Base-by-base conservation (phyloP, 2,797 vertebrate species). In the Heterohyrax brucei region DNA sequence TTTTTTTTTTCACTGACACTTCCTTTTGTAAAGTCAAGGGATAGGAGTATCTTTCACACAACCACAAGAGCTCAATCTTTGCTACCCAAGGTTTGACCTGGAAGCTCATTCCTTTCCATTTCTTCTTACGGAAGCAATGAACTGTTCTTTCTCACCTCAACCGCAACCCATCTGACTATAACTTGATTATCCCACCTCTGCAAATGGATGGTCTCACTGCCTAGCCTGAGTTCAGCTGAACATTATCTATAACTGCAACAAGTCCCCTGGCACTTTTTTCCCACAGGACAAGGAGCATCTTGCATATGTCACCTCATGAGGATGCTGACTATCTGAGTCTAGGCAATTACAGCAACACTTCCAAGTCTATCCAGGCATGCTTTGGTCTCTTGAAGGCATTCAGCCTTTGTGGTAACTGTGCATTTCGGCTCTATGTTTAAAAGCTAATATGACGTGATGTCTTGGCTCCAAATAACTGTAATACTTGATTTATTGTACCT, bases 181-280 rank as follows among this genome's bases (percentile, higher is more conserved):
- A 64, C 14, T 19, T 72, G n/a, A 9, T 86, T 76, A 46, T 85
- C 50, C 62, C 88, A 93, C 91, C 79, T 95, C 33, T 70, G 12
- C 19, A 28, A 48, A 2, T 39, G 70, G 26, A 70, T 59, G 24
- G 39, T 72, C 8, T 94, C 14, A 30, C 39, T 72, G 16, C 26
- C 88, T 46, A 77, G 33, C 1, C 2, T 30, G 50, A 95, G 33
- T 53, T 72, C 28, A 81, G 16, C 33, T 77, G 46, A 81, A 80
- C 85, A 28, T 56, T 64, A 26, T 3, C 28, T 91, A 24, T 75
- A 84, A 87, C 28, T 64, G n/a, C 12, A 82, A 28, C 16, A 93
- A 16, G 14, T n/a, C 1, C 14, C 26, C 44, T 88, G 88, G 68
- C 10, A 76, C 7, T 56, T 88, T 66, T 91, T 72, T 39, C 77